Conservation (phyloP, 2,888 invertebrate species). For the Hartigia nigra region DNA sequence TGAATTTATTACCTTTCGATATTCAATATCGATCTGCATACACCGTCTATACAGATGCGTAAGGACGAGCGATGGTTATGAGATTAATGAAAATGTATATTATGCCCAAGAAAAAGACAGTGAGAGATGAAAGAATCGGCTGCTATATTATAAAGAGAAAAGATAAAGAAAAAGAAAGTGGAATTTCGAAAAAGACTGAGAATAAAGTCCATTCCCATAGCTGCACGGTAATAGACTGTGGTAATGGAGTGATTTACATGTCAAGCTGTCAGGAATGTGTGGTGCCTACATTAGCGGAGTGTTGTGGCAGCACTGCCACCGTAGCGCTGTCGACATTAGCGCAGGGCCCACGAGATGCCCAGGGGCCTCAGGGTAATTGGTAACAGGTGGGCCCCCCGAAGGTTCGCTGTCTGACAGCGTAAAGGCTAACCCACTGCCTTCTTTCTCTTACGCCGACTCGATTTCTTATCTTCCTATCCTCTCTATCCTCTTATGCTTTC, state of each 20-base stretch:
- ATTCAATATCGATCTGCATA: background rate
- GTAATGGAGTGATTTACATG: constrained; percentile 22
- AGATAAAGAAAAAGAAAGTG: background rate
- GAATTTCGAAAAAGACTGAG: background rate
- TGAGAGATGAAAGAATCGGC: background rate
- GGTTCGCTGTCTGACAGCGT: constrained; percentile 6
- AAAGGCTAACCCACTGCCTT: constrained; percentile 7
- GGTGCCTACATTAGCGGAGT: constrained; percentile 7
- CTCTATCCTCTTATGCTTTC: background rate
- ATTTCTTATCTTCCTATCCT: constrained; percentile 2
- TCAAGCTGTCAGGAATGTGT: constrained; percentile 7
- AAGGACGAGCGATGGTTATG: too few relatives aligned
- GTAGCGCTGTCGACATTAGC: background rate
- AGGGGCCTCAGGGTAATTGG: constrained; percentile 19
- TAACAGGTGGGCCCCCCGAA: constrained; percentile 19
- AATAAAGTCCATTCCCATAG: background rate
- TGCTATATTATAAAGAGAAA: background rate
- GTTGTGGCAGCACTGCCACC: constrained; percentile 10
- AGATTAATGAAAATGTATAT: background rate
- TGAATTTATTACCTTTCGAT: background rate
- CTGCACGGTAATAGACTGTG: background rate
- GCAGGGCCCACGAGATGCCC: constrained; percentile 1
- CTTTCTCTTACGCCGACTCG: constrained; percentile 1
- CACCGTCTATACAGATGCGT: background rate
- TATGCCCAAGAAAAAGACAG: background rate